phyloP scores from a whole-genome alignment of 2,113 vertebrate genomes.

The Noturus placidus region DNA sequence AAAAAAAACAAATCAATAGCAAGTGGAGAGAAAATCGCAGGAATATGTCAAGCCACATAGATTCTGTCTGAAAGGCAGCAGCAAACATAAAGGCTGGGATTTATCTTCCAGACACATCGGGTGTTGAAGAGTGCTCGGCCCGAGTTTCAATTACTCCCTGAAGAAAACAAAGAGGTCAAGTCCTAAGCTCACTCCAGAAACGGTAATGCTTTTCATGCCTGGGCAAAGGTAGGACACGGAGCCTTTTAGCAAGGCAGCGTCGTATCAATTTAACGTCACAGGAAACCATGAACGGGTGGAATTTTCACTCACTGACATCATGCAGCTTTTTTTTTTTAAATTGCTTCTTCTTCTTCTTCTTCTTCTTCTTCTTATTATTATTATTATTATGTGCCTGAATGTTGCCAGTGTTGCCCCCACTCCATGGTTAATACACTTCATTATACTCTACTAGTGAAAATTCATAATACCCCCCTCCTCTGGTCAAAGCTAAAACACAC shows the following conservation, averaged over 20 bases:
- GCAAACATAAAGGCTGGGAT: conserved; percentile 9
- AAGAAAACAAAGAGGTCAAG: conserved; percentile 41
- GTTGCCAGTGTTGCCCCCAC: not conserved
- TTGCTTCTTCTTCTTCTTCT: not conserved
- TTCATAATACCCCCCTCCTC: not conserved
- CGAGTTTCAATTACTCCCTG: conserved; percentile 21
- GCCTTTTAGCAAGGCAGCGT: not conserved
- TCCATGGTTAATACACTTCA: conserved; percentile 25
- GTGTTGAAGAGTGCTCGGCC: conserved; percentile 24
- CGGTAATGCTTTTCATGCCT: conserved; percentile 16
- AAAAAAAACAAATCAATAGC: conserved; percentile 62
- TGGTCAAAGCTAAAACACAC: conserved; percentile 13
- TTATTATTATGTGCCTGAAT: not conserved
- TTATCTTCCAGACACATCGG: conserved; percentile 29
- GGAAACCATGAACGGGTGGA: not conserved
- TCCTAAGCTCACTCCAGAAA: conserved; percentile 19
- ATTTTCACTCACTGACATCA: not conserved
- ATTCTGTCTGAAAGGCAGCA: conserved; percentile 41
- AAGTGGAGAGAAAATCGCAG: conserved; percentile 58
- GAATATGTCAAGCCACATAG: conserved; percentile 54
- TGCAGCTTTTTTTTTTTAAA: no score
- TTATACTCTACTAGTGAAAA: conserved; percentile 42
- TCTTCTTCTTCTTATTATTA: not conserved
- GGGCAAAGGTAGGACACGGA: not conserved
- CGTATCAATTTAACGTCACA: not conserved